phyloP scores from a whole-genome alignment of 2,797 vertebrate species.

The Neosilurus hyrtlii region DNA sequence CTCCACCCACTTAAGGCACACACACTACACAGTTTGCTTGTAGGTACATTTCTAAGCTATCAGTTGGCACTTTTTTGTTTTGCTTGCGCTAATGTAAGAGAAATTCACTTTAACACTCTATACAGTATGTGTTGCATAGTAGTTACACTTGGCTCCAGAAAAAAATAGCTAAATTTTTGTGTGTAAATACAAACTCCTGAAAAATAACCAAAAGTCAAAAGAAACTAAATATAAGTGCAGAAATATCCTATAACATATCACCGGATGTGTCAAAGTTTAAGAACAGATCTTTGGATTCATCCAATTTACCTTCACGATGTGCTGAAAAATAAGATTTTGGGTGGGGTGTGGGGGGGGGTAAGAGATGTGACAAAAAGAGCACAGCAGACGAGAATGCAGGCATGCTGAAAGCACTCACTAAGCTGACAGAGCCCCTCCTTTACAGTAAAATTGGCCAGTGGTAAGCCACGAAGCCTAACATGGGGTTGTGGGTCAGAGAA shows the following conservation, averaged over 20 bases:
- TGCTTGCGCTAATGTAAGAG: constrained; percentile 2
- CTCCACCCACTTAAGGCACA: constrained; percentile 40
- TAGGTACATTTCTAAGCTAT: constrained; percentile 43
- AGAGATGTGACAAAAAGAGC: constrained; percentile 31
- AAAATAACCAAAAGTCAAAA: constrained; percentile 38
- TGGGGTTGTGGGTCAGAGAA: constrained; percentile 36
- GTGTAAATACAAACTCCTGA: constrained; percentile 41
- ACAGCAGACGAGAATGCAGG: constrained; percentile 7
- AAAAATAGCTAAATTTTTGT: background rate
- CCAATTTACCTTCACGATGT: constrained; percentile 29
- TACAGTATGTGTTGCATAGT: constrained; percentile 33
- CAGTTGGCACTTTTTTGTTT: constrained; percentile 67
- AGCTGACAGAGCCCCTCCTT: background rate
- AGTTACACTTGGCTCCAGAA: constrained; percentile 13
- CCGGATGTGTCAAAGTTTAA: background rate
- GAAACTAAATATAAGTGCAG: constrained; percentile 28
- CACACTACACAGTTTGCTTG: constrained; percentile 44
- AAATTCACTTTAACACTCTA: constrained; percentile 21
- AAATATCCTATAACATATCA: background rate
- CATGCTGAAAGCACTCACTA: background rate
- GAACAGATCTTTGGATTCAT: constrained; percentile 62
- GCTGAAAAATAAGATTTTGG: background rate
- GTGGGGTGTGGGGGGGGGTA: too few species aligned
- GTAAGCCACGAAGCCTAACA: constrained; percentile 10
- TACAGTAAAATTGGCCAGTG: constrained; percentile 30